Evolutionary conservation across 37 sponge, comb jelly and placozoan genomes (phyloP), one percentile per base, ranked within the genome.

Genomic region (Aplysina aerophoba): DNA sequence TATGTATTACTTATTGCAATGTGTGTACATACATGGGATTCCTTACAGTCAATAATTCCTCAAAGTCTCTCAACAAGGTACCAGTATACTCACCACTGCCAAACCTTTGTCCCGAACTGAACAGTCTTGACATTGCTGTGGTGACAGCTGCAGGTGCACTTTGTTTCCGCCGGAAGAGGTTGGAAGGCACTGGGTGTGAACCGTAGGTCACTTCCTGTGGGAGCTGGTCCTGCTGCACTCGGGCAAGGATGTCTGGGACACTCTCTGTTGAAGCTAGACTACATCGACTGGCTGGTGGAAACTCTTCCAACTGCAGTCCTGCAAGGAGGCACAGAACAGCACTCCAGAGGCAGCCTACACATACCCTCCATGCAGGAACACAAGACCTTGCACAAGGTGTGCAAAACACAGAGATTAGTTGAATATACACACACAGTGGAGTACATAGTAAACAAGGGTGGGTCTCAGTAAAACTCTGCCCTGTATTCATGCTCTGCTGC

Each of bases 141-240:
- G 21, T 75, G 50, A 44, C 50, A 44, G 50, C 50, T 44, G 50
- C 50, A 3, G 50, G 50, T 44, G 50, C 50, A 44, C 50, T 44
- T 8, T 44, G 50, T 8, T 44, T 44, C 50, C 50, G 3, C 50
- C 50, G 3, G 50, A 44, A 44, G 50, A 3, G 50, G 50, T 44
- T 8, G 8, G 50, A 44, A 44, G 50, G 50, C 50, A 44, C 50
- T 44, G 50, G 50, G 8, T 11, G 78, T 75, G 25, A 17, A 50
- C 50, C 4, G 53, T 44, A 60, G 34, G 59, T 25, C 20, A 83
- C 83, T 40, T 55, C 72, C 56, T 80, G 81, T 36, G 69, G 69
- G 13, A 86, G 80, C 56, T 27, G 69, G 53, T 68, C 81, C 27
- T 68, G 55, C 67, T 86, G 87, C 54, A 80, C 87, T 20, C 80